Evolutionary conservation across 37 sponge, comb jelly and placozoan species (phyloP).

Genomic region (Lycopodina hypogea): DNA sequence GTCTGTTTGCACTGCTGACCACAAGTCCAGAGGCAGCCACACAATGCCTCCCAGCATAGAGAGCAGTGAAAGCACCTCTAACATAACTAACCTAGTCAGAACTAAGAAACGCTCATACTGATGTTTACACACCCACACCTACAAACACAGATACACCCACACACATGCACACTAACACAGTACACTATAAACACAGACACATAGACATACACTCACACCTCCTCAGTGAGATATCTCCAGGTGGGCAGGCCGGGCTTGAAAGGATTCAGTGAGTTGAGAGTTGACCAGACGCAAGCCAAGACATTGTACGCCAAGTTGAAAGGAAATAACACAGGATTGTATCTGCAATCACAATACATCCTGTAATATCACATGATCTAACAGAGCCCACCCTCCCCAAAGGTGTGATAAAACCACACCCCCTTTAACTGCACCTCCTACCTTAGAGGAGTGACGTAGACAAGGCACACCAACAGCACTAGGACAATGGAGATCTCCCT

Average conservation of each 20-base stretch:
- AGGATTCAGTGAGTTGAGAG: not conserved
- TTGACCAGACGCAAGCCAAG: not conserved
- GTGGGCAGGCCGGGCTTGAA: not conserved
- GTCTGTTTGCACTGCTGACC: no score
- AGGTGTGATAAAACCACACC: not conserved
- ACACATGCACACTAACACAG: slow-evolving; percentile 6
- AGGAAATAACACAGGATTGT: not conserved
- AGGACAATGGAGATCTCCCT: slow-evolving; percentile 10
- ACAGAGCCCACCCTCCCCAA: no score
- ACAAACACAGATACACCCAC: not conserved
- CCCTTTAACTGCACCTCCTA: not conserved
- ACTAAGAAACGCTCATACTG: not conserved
- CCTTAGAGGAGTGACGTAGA: slow-evolving; percentile 13
- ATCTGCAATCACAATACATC: not conserved
- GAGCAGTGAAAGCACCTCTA: no score
- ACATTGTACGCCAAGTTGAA: not conserved
- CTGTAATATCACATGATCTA: not conserved
- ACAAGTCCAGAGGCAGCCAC: no score
- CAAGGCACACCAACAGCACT: not conserved
- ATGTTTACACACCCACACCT: not conserved
- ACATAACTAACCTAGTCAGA: no score
- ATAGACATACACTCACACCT: slow-evolving; percentile 32
- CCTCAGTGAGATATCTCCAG: slow-evolving; percentile 9
- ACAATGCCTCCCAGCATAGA: no score
- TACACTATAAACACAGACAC: slow-evolving; percentile 17